phyloP scores from a whole-genome alignment of 2,888 invertebrate genomes.

The Archips xylosteana region DNA sequence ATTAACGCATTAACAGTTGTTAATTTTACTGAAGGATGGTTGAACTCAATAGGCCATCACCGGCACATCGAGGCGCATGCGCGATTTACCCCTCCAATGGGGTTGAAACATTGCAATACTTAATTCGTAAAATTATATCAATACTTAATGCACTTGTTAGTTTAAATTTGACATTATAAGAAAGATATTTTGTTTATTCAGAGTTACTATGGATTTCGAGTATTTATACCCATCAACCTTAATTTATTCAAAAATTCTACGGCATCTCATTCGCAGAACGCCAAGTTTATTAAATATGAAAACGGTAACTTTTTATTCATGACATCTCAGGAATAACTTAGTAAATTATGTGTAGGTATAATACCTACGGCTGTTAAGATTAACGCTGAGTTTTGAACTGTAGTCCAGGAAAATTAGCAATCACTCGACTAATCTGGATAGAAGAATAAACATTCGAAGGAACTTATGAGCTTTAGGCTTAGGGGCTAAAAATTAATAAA shows the following conservation, averaged over 20 bases:
- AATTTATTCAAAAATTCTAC: no score
- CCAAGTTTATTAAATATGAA: not conserved
- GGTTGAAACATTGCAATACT: constrained; percentile 36
- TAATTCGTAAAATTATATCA: constrained; percentile 17
- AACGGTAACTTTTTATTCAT: constrained; percentile 1
- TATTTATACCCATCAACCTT: no score
- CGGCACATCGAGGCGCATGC: constrained; percentile 61
- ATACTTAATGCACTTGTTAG: not conserved
- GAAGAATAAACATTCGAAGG: no score
- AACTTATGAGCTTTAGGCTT: no score
- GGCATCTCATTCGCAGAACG: not conserved
- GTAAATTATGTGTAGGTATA: not conserved
- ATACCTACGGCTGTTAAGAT: not conserved
- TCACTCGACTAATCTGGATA: no score
- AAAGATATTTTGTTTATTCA: not conserved
- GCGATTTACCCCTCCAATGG: constrained; percentile 43
- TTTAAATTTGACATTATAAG: not conserved
- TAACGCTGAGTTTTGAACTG: no score
- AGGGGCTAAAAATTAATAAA: no score
- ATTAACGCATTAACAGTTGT: constrained; percentile 25
- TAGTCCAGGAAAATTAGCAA: no score
- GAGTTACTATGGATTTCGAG: not conserved
- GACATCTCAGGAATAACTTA: not conserved
- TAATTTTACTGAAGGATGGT: constrained; percentile 26
- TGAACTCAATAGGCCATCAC: constrained; percentile 43